These are phyloP conservation scores for Xestia xanthographa DNA, from an alignment of 2,888 invertebrate species.

Conservation along the genomic window DNA sequence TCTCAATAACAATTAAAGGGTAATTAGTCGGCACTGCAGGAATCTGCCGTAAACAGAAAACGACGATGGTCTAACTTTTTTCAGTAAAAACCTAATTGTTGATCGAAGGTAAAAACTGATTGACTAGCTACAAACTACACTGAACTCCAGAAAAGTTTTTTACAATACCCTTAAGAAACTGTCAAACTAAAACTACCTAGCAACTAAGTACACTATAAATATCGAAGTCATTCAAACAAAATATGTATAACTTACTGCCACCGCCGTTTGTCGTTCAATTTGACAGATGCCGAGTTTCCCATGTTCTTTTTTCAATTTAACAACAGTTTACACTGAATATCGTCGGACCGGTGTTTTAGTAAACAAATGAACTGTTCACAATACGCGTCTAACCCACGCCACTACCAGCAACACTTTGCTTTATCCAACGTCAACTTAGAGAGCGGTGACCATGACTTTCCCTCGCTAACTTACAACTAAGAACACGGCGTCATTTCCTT, in stretches of 20 bases:
- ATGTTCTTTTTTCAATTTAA: conserved; percentile 68
- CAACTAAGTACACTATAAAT: neutral
- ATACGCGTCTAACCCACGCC: conserved; percentile 77
- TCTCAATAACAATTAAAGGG: conserved; percentile 1
- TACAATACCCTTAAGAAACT: neutral
- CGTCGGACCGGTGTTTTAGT: conserved; percentile 54
- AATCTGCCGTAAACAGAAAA: neutral
- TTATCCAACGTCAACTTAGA: conserved; percentile 68
- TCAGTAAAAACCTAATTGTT: too few relatives aligned
- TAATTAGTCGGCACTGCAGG: neutral
- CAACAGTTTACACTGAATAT: conserved; percentile 55
- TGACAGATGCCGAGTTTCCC: conserved; percentile 88
- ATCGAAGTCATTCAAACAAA: conserved; percentile 12
- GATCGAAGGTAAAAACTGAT: too few relatives aligned
- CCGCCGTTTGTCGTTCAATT: conserved; percentile 84
- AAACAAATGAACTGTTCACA: conserved; percentile 56
- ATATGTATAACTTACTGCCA: conserved; percentile 86
- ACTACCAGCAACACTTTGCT: conserved; percentile 70
- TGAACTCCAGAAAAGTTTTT: neutral
- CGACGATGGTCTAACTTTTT: neutral
- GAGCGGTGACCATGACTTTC: conserved; percentile 85
- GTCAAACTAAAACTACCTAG: neutral
- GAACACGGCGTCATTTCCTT: conserved; percentile 73
- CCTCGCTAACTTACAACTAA: conserved; percentile 70
- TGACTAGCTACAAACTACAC: neutral